Evolutionary conservation across 2,797 vertebrate genomes (phyloP).

Genomic region (Sitta carolinensis): DNA sequence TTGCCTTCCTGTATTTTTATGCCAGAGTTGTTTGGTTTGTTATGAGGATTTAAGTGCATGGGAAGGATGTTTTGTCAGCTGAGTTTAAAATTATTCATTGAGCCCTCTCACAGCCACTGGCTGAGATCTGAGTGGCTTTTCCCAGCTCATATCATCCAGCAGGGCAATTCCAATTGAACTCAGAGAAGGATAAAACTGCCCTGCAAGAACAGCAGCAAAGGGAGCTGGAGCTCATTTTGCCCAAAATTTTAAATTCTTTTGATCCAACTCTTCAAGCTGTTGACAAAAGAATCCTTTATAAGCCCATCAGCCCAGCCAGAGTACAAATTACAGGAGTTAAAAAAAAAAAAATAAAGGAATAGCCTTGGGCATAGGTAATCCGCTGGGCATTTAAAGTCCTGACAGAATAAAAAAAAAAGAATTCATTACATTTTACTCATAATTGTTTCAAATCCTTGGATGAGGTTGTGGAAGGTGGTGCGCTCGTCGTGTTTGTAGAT

Average conservation of each 20-base stretch:
- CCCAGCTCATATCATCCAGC: neutral
- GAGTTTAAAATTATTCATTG: neutral
- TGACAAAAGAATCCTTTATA: slow-evolving; percentile 2
- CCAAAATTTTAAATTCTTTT: neutral
- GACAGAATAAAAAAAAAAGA: neutral
- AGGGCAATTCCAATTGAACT: neutral
- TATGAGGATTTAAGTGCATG: neutral
- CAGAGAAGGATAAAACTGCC: neutral
- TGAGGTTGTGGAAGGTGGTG: slow-evolving; percentile 88
- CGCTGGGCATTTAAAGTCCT: neutral
- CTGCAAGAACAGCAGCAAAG: neutral
- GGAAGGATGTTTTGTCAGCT: neutral
- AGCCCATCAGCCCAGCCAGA: slow-evolving; percentile 17
- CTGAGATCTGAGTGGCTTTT: neutral
- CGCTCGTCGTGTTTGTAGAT: slow-evolving; percentile 82
- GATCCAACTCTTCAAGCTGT: neutral
- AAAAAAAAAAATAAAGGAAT: neutral
- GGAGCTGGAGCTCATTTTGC: neutral
- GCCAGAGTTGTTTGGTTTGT: neutral
- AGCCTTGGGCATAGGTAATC: neutral
- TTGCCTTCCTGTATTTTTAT: neutral
- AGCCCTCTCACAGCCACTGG: neutral
- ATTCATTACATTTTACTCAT: slow-evolving; percentile 70
- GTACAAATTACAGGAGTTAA: slow-evolving; percentile 44
- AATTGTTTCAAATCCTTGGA: slow-evolving; percentile 85